Base-by-base conservation (phyloP, 2,797 vertebrate species). In the Enoplosus armatus region DNA sequence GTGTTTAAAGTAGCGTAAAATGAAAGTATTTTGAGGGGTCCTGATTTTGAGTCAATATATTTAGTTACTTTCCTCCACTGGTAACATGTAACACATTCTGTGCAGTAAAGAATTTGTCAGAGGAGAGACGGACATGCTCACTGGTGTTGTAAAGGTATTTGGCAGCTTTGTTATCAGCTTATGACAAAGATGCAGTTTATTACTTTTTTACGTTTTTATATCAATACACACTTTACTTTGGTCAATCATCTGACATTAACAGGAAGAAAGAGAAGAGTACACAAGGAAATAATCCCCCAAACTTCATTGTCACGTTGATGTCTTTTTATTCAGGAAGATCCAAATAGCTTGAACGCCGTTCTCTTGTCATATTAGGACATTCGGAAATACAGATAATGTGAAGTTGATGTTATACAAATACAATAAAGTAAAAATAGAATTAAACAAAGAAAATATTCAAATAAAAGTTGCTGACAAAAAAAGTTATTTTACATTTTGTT, bases 211-310 rank as follows among this genome's bases (percentile, higher is more conserved):
- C n/a, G n/a, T n/a, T 43, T 26, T 62, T 27, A 45, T 8, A 51
- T 12, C 6, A 15, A 51, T 29, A 6, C 31, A 45, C 14, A 11
- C 12, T 33, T 47, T 59, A 24, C 12, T 26, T 29, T 37, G 16
- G 2, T 67, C 37, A 74, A 15, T 59, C 39, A 33, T 45, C 24
- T 43, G n/a, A 75, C 26, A 69, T 51, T 63, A 47, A 56, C 5
- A 35, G 3, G 12, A 65, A 67, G 47, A 66, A 26, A 56, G 3
- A 6, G 24, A 41, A 14, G 14, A 18, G 26, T 12, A 11, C 12
- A 55, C 27, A 55, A 41, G 16, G 27, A 80, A 51, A 67, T 48
- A 58, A 51, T 51, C 2, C n/a, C 6, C 14, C 24, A 62, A n/a
- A 65, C 56, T 4, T 31, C 5, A 29, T 0, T 45, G 33, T 50